Evolutionary conservation across 1,140 invertebrate species (phyloP), one percentile per base, ranked within the genome.

Genomic region (Drosophila pseudoobscura): DNA sequence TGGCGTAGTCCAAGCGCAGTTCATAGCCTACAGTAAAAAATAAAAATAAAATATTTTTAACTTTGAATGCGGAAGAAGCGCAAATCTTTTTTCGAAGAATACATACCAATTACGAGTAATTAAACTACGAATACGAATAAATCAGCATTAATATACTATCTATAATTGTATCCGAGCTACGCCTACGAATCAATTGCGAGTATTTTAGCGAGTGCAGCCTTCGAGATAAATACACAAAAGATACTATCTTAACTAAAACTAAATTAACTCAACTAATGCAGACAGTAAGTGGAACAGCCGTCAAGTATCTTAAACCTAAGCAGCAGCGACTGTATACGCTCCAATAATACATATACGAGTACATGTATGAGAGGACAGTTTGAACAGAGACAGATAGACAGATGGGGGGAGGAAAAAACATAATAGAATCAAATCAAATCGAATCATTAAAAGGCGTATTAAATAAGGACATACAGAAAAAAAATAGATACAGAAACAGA

Each of bases 71-170:
- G 44, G 15, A 1, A 13, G 35, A 69, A 39, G 63, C 52, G 64
- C 45, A 69, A 69, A 69, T 69, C 45, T 76, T 73, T 79, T 79
- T 84, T 83, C 74, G 60, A 75, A 84, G 62, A 62, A 76, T 76
- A 84, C 80, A 20, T 20, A 84, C 80, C 75, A 84, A 85, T 80
- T 85, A 80, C 68, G 64, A 77, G 58, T 78, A 83, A 83, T 73
- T 65, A 46, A 75, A 78, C 41, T 63, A 47, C 59, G 56, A 45
- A 63, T 54, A 66, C 72, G 55, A 68, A 43, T 68, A 61, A 63
- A 66, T 64, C 35, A 56, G 55, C 71, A 75, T 63, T 71, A 62
- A 51, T 68, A 62, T 59, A 77, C 44, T 60, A 58, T 49, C 59
- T 52, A 78, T 66, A 51, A 57, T 69, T 69, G 69, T 64, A 70